Evolutionary conservation across 2,113 vertebrate species (phyloP).

Genomic region (Oceanites oceanicus): DNA sequence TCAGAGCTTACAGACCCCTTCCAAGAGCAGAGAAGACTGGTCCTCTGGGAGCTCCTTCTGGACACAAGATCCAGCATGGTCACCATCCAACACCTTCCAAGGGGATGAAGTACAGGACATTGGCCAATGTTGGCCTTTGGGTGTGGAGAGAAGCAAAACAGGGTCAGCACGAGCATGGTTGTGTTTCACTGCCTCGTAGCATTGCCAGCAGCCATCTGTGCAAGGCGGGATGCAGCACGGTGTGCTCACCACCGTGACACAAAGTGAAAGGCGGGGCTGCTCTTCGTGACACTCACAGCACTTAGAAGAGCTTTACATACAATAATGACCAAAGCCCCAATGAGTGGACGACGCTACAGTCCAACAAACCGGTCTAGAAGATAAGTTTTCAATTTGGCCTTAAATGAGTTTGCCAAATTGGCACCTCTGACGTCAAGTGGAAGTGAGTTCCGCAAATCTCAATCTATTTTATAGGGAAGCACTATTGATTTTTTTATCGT

Average conservation of each 20-base stretch:
- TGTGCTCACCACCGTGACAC: fast-evolving
- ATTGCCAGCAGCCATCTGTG: background rate
- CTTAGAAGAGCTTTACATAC: background rate
- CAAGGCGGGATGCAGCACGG: fast-evolving
- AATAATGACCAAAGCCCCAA: background rate
- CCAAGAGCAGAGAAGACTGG: background rate
- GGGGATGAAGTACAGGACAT: fast-evolving
- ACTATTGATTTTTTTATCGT: slow-evolving; percentile 81
- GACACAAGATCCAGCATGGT: fast-evolving
- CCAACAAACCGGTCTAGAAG: background rate
- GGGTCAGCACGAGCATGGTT: background rate
- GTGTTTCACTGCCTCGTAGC: background rate
- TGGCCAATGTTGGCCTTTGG: fast-evolving
- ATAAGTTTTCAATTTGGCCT: slow-evolving; percentile 61
- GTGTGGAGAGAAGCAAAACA: background rate
- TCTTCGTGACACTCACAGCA: fast-evolving
- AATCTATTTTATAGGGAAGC: slow-evolving; percentile 77
- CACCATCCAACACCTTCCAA: background rate
- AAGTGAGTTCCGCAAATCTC: slow-evolving; percentile 75
- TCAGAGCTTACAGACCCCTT: background rate
- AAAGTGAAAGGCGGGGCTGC: background rate
- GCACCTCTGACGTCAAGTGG: slow-evolving; percentile 67
- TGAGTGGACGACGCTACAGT: background rate
- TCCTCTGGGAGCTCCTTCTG: background rate
- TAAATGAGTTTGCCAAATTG: slow-evolving; percentile 68